Percentiles rank a stretch among this genome's conserved stretches.
Evolutionary conservation across 1,140 invertebrate species (phyloP).

Genomic region (Hydropsyche tenuis): DNA sequence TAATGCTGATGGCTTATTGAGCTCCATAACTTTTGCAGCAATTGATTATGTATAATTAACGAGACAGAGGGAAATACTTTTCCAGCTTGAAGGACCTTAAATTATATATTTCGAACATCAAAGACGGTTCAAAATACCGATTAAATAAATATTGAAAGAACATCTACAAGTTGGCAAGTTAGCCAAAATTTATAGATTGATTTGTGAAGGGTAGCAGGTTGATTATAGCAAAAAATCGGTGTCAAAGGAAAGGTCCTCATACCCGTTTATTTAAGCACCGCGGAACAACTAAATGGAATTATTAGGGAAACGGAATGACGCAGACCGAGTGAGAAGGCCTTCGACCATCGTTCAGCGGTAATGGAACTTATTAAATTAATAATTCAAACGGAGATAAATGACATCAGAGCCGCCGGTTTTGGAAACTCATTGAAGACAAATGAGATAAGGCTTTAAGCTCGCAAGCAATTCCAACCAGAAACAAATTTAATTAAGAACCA

Average conservation of each 20-base stretch:
- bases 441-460: conserved; percentile 19
- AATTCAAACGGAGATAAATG: conserved; percentile 37
- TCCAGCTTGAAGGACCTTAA: no score
- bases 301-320: conserved; percentile 3
- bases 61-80: no score
- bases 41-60: no score
- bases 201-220: background rate
- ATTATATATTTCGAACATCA: no score
- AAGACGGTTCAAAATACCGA: no score
- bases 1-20: no score
- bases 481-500: conserved; percentile 41
- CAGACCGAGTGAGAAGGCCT: background rate
- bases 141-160: no score
- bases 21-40: no score
- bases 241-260: background rate
- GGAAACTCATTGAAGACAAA: conserved; percentile 24
- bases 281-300: conserved; percentile 3
- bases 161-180: no score
- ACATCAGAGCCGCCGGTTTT: conserved; percentile 21
- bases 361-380: conserved; percentile 35
- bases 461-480: conserved; percentile 33
- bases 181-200: background rate
- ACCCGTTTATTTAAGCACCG: background rate
- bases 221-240: background rate
- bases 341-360: conserved; percentile 25